Evolutionary conservation across 2,797 vertebrate species (phyloP).

Genomic region (Tenualosa ilisha): DNA sequence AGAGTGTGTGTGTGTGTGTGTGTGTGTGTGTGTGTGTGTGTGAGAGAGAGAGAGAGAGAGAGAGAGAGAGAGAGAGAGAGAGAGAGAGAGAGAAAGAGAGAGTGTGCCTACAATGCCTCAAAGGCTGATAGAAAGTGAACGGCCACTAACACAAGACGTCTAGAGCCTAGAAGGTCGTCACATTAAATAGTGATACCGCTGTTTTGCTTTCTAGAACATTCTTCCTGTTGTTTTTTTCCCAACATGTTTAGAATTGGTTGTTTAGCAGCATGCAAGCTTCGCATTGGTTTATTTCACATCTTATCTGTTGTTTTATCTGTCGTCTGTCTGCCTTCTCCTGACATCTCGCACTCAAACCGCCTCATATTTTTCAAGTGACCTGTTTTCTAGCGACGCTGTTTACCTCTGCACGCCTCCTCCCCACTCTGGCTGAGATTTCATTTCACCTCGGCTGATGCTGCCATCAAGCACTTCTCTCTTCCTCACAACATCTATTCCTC

Average conservation of each 20-base stretch:
- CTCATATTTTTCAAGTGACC: conserved; percentile 9
- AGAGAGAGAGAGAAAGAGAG: background rate
- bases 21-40: conserved; percentile 14
- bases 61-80: background rate
- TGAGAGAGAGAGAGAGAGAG: background rate
- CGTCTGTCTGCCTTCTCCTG: background rate
- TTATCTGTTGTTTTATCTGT: background rate
- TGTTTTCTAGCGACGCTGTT: background rate
- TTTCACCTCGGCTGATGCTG: background rate
- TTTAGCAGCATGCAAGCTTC: background rate
- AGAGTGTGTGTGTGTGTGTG: conserved; percentile 3
- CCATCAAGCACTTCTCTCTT: conserved; percentile 11
- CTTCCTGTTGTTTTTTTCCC: background rate
- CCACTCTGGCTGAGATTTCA: background rate
- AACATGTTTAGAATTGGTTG: background rate
- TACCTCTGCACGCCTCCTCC: background rate
- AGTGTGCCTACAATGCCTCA: background rate
- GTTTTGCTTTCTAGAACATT: background rate
- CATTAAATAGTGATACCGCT: background rate
- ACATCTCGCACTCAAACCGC: background rate
- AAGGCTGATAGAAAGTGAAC: background rate
- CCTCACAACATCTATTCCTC: background rate
- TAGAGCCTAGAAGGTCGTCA: background rate
- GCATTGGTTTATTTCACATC: background rate
- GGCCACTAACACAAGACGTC: background rate